Evolutionary conservation across 2,888 invertebrate species (phyloP), one percentile per base, ranked within the genome.

Genomic region (Apamea sordens): DNA sequence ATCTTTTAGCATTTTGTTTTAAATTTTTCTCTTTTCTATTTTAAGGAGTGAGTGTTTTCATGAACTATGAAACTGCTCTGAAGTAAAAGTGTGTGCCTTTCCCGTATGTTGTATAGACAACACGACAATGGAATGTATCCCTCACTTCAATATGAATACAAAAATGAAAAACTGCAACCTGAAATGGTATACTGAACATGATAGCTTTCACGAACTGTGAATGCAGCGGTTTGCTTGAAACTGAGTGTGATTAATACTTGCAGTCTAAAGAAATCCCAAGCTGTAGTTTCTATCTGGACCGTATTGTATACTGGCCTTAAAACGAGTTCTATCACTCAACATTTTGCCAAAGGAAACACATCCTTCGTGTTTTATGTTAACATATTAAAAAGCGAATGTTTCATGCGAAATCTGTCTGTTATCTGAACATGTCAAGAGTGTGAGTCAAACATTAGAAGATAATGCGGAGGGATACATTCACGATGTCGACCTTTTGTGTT

Each of bases 41-140:
- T 64, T 80, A 76, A 83, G 77, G 81, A 83, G 77, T 82, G 77
- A 81, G 85, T 83, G 75, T 83, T 89, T 77, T 88, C 87, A 86
- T 88, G 76, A 80, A 65, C 73, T 84, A 86, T 88, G 82, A 86
- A 88, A 86, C 72, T 78, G 64, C 84, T 86, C 85, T 82, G 80
- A 85, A 82, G 76, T 89, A 73, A 86, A 89, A 87, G 84, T 84
- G 90, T 87, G 89, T 89, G 89, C 89, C 89, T 89, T 89, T 86
- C 90, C 90, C 79, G 86, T 79, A 70, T 80, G 71, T 88, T 81
- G 72, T 87, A 73, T 64, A 77, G 79, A 83, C 81, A 83, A 82
- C 74, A 80, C 86, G 87, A 86, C 87, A 82, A 71, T 84, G 80
- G 80, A 81, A 85, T 89, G 85, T 89, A 87, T 89, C 82, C 82